Conservation (phyloP, 2,888 invertebrate species). For the Drosophila heteroneura region DNA sequence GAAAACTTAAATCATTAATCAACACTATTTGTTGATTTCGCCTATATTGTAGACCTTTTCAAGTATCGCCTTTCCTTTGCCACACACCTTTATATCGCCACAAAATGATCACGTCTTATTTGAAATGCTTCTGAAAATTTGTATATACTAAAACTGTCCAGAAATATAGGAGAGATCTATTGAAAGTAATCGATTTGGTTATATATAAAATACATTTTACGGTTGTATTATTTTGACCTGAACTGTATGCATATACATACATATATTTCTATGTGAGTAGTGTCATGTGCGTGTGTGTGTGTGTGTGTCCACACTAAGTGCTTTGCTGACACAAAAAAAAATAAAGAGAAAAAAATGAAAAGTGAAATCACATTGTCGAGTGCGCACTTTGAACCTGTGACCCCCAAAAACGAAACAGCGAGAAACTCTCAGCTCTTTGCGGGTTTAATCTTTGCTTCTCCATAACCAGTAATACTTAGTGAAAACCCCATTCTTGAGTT, state of each 20-base stretch:
- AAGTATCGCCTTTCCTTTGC: too few relatives aligned
- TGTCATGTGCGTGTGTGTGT: not conserved
- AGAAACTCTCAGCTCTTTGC: not conserved
- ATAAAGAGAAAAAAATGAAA: constrained; percentile 32
- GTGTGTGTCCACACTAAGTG: constrained; percentile 47
- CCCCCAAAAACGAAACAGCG: constrained; percentile 11
- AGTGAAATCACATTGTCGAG: constrained; percentile 50
- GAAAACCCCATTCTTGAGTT: not conserved
- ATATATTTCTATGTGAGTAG: constrained; percentile 1
- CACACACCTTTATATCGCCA: not conserved
- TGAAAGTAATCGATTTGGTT: not conserved
- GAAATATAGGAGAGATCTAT: not conserved
- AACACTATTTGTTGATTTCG: not conserved
- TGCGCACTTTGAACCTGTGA: constrained; percentile 50
- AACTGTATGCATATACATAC: constrained; percentile 3
- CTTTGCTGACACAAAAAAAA: constrained; percentile 21
- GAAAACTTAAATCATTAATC: not conserved
- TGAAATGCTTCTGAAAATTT: not conserved
- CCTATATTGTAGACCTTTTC: not conserved
- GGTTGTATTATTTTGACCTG: not conserved
- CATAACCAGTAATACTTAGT: not conserved
- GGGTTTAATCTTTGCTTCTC: not conserved
- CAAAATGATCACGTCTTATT: not conserved
- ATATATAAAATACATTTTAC: not conserved
- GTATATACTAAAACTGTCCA: not conserved